Evolutionary conservation across 2,797 vertebrate genomes (phyloP).

Genomic region (Sebastolobus altivelis): DNA sequence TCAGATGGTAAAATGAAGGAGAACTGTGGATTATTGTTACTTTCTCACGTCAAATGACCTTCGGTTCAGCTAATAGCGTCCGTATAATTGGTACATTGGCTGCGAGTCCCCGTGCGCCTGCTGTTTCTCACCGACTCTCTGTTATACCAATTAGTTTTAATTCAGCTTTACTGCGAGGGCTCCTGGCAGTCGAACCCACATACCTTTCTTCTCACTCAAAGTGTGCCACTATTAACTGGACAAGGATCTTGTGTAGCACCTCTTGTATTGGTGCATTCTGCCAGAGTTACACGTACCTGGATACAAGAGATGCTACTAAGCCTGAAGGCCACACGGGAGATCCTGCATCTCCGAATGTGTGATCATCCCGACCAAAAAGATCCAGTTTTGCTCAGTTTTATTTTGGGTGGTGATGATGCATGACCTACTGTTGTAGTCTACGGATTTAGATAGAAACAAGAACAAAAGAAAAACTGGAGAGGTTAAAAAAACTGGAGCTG

Average conservation of each 20-base stretch:
- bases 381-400: slow-evolving; percentile 23
- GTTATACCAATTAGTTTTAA: slow-evolving; percentile 49
- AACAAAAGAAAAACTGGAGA: slow-evolving; percentile 11
- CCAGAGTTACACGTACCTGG: slow-evolving; percentile 13
- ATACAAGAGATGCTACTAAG: slow-evolving; percentile 14
- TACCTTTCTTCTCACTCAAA: slow-evolving; percentile 46
- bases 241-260: slow-evolving; percentile 36
- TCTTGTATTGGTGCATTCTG: slow-evolving; percentile 26
- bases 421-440: slow-evolving; percentile 15
- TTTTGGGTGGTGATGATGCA: slow-evolving; percentile 18
- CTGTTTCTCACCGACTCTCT: slow-evolving; percentile 52
- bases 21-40: slow-evolving; percentile 52
- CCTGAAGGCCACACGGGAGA: slow-evolving; percentile 21
- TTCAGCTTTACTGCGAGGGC: slow-evolving; percentile 39
- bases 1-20: slow-evolving; percentile 40
- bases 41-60: slow-evolving; percentile 38
- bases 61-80: slow-evolving; percentile 45
- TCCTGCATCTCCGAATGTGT: slow-evolving; percentile 32
- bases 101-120: slow-evolving; percentile 24
- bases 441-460: slow-evolving; percentile 22
- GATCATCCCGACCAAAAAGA: slow-evolving; percentile 20
- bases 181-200: slow-evolving; percentile 41
- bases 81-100: slow-evolving; percentile 50
- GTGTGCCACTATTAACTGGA: slow-evolving; percentile 37
- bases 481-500: background rate